Conservation (phyloP, 1,140 invertebrate species). For the Calephelis virginiensis region DNA sequence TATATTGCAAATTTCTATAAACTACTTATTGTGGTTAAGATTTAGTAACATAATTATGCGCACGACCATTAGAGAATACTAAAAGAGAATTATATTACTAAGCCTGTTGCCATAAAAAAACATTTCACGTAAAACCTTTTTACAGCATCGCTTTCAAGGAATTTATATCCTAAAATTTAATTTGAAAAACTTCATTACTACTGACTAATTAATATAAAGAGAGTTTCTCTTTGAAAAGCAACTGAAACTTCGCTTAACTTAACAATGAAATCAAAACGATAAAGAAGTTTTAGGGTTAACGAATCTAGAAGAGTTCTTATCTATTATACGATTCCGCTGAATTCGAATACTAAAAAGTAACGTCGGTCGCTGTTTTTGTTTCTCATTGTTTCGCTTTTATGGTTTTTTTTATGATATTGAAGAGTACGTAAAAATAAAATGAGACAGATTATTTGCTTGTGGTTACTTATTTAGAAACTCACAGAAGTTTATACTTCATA, state of each 20-base stretch:
- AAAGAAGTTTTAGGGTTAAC: constrained; percentile 5
- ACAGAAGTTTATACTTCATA: too few species aligned
- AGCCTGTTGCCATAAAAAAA: too few species aligned
- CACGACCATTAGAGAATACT: too few species aligned
- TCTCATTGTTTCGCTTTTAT: not conserved
- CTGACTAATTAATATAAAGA: not conserved
- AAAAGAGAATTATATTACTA: too few species aligned
- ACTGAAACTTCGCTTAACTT: not conserved
- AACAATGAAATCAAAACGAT: constrained; percentile 7
- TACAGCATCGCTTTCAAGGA: too few species aligned
- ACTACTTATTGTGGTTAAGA: too few species aligned
- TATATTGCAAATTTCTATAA: too few species aligned
- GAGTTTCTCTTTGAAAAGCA: not conserved
- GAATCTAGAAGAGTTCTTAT: constrained; percentile 8
- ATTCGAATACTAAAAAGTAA: constrained; percentile 8
- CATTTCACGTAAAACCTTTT: too few species aligned
- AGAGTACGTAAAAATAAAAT: too few species aligned
- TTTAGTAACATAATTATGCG: too few species aligned
- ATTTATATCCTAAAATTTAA: not conserved
- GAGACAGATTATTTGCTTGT: too few species aligned
- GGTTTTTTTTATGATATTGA: not conserved
- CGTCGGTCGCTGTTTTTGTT: not conserved
- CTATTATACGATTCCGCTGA: not conserved
- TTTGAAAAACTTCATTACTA: not conserved
- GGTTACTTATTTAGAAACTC: too few species aligned